Base-by-base conservation (phyloP, 2,797 vertebrate species). In the Etheostoma perlongum region DNA sequence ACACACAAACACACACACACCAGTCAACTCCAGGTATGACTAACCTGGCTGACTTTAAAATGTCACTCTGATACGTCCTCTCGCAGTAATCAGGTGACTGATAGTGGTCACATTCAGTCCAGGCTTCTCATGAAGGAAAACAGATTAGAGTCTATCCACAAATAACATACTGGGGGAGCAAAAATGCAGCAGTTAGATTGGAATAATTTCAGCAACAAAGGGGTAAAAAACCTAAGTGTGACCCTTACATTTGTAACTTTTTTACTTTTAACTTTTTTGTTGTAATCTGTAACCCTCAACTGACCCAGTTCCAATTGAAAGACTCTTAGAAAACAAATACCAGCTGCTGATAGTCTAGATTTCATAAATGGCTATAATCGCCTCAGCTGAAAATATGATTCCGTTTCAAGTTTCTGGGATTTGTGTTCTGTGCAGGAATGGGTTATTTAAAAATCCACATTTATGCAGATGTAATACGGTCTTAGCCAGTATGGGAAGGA, bases 11-110 rank as follows among this genome's bases (percentile, higher is more conserved):
- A 76, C 63, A 67, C 68, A 59, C 42, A 74, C 61, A 27, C 59
- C 9, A 42, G 21, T 55, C 51, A 42, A 64, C 48, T 59, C 51
- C 84, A 90, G 89, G 85, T 89, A 84, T 86, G 82, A 83, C 71
- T 82, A 80, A 88, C 88, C 88, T 83, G 78, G 65, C 68, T 4
- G 44, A 63, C 70, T 81, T 64, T 55, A 47, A 82, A 90, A 88
- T 78, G 85, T 89, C 90, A 75, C 76, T 78, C 59, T 74, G 85
- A 88, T 85, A 78, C 21, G 58, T 73, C 71, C 72, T 72, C 59
- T 48, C 4, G 1, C 67, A 61, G 57, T 74, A 76, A 86, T 90
- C 88, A 87, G 79, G 82, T 76, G 80, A 74, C 83, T 79, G 89
- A 91, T 91, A 83, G 74, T 55, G 57, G 63, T 58, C 74, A 46